phyloP scores from a whole-genome alignment of 2,888 invertebrate species.

The Coleophora deauratella region DNA sequence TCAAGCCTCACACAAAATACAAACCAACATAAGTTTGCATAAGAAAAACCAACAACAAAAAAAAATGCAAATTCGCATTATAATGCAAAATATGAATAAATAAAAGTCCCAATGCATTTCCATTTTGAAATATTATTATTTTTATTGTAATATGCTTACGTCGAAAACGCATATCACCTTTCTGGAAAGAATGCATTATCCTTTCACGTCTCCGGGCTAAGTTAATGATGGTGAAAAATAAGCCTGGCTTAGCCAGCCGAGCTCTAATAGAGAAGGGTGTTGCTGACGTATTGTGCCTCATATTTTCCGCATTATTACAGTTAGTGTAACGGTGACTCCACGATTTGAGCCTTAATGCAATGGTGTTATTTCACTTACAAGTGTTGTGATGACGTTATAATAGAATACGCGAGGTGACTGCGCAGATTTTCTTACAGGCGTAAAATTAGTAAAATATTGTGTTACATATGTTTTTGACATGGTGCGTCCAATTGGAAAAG shows the following conservation, averaged over 20 bases:
- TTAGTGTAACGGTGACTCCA: slow-evolving; percentile 27
- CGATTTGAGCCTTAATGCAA: slow-evolving; percentile 13
- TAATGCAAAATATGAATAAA: no score
- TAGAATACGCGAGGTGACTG: not conserved
- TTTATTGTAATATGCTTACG: not conserved
- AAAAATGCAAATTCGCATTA: no score
- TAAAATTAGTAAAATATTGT: no score
- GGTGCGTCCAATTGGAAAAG: no score
- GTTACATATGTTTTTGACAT: no score
- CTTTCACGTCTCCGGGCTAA: slow-evolving; percentile 32
- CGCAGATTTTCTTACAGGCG: no score
- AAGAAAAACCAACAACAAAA: no score
- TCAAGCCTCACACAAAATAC: no score
- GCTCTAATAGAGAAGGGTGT: slow-evolving; percentile 28
- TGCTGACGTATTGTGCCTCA: slow-evolving; percentile 32
- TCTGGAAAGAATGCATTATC: slow-evolving; percentile 35
- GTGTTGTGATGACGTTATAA: not conserved
- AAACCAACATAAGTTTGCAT: no score
- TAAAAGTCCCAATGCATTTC: slow-evolving; percentile 6
- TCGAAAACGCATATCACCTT: slow-evolving; percentile 14
- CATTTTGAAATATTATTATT: no score
- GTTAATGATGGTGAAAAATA: slow-evolving; percentile 53
- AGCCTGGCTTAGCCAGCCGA: slow-evolving; percentile 30
- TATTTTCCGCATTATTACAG: slow-evolving; percentile 29
- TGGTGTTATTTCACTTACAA: not conserved